A percentile compares a stretch with the other conserved stretches of the same genome.
phyloP scores from a whole-genome alignment of 2,797 vertebrate genomes.

The Labeo calbasu region DNA sequence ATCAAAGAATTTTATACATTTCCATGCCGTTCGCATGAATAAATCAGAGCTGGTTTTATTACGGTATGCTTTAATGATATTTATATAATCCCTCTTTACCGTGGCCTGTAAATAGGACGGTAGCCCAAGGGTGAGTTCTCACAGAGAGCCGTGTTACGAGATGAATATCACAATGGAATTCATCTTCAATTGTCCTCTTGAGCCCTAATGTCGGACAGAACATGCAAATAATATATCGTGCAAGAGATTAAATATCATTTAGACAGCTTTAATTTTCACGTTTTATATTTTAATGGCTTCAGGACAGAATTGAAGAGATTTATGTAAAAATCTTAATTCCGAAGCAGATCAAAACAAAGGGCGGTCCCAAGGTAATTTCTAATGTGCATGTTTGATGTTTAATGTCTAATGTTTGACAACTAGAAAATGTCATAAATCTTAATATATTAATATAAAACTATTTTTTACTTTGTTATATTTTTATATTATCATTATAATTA shows the following conservation, averaged over 20 bases:
- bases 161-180: constrained; percentile 55
- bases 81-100: constrained; percentile 58
- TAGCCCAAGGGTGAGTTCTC: constrained; percentile 57
- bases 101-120: constrained; percentile 51
- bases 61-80: constrained; percentile 61
- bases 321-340: constrained; percentile 23
- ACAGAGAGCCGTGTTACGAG: constrained; percentile 51
- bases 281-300: constrained; percentile 3
- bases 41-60: constrained; percentile 59
- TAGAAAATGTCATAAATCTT: background rate
- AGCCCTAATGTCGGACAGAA: constrained; percentile 46
- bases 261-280: constrained; percentile 12
- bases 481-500: too few relatives aligned
- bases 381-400: background rate
- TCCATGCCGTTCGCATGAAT: constrained; percentile 53
- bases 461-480: background rate
- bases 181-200: constrained; percentile 54
- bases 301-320: constrained; percentile 11
- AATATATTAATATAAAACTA: background rate
- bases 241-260: constrained; percentile 42
- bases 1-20: constrained; percentile 50
- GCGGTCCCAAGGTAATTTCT: background rate
- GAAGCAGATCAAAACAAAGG: background rate
- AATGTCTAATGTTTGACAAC: background rate
- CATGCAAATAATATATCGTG: constrained; percentile 38